Evolutionary conservation across 2,888 invertebrate genomes (phyloP), one percentile per base, ranked within the genome.

Genomic region (Oscheius onirici): DNA sequence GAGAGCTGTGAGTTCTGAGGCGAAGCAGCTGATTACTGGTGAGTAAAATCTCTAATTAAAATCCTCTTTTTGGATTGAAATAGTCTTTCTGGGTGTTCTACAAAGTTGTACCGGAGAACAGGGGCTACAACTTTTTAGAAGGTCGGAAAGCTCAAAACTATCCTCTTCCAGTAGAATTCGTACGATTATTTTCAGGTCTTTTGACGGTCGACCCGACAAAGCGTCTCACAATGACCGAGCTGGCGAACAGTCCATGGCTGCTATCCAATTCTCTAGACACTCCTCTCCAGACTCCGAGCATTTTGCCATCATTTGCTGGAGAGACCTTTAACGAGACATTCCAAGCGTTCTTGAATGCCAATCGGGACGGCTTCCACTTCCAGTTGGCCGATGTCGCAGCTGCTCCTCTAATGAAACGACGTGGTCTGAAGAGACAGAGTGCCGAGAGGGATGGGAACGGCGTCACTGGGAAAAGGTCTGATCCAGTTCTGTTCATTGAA

Each of bases 121-220:
- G n/a, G n/a, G n/a, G n/a, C n/a, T n/a, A n/a, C n/a, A n/a, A n/a
- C n/a, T n/a, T n/a, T n/a, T n/a, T n/a, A n/a, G n/a, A n/a, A n/a
- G n/a, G n/a, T n/a, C n/a, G n/a, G n/a, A n/a, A 11, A 43, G 43
- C 13, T 43, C 13, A 8, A 11, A 13, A 43, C 13, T 43, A 13
- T 43, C 13, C 13, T 43, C 43, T 43, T 8, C 43, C 8, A 11
- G 43, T 43, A 8, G 13, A 11, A 43, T 43, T 43, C 43, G 13
- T 43, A n/a, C n/a, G n/a, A n/a, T n/a, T n/a, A 24, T 54, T 15
- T 40, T 8, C 83, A 91, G 92, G 93, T 0, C 90, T 95, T 69
- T 89, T 95, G 61, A 92, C 92, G 0, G 92, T 94, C 6, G 93
- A 95, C 84, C 93, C 94, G 0, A 89, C 90, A 52, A 90, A 91